Evolutionary conservation across 2,113 vertebrate genomes (phyloP).

Genomic region (Prochilodus magdalenae): DNA sequence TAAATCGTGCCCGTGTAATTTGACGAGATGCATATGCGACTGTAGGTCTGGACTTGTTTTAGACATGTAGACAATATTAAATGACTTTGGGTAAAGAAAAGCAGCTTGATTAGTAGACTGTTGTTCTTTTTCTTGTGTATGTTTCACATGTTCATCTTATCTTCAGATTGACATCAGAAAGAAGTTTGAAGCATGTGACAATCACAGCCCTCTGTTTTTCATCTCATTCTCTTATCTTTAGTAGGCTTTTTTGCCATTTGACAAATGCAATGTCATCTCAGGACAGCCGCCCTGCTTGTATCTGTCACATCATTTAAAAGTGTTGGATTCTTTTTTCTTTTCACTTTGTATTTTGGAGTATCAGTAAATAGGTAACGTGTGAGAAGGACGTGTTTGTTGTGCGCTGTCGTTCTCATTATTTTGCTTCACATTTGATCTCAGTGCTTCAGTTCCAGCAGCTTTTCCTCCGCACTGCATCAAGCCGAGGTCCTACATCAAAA

Average conservation of each 20-base stretch:
- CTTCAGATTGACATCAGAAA: slow-evolving; percentile 25
- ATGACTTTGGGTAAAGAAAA: no score
- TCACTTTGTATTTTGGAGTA: slow-evolving; percentile 72
- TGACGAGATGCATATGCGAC: no score
- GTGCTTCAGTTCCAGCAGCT: slow-evolving; percentile 56
- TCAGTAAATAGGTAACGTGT: slow-evolving; percentile 75
- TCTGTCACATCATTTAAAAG: slow-evolving; percentile 68
- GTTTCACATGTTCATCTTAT: slow-evolving; percentile 21
- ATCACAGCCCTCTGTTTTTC: slow-evolving; percentile 21
- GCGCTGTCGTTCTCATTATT: slow-evolving; percentile 72
- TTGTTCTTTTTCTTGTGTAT: background rate
- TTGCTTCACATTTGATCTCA: slow-evolving; percentile 74
- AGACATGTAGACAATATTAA: no score
- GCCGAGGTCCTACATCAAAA: slow-evolving; percentile 26
- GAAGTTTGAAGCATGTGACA: slow-evolving; percentile 27
- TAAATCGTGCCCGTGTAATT: no score
- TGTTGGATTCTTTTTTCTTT: slow-evolving; percentile 63
- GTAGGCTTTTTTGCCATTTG: slow-evolving; percentile 52
- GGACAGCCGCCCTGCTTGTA: slow-evolving; percentile 74
- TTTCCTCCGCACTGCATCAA: slow-evolving; percentile 61
- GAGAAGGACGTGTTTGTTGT: slow-evolving; percentile 72
- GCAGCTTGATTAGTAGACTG: no score
- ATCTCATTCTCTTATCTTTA: slow-evolving; percentile 44
- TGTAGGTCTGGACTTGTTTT: no score
- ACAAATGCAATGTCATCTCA: slow-evolving; percentile 74